Conservation (phyloP, 2,113 vertebrate species). For the Strix uralensis region DNA sequence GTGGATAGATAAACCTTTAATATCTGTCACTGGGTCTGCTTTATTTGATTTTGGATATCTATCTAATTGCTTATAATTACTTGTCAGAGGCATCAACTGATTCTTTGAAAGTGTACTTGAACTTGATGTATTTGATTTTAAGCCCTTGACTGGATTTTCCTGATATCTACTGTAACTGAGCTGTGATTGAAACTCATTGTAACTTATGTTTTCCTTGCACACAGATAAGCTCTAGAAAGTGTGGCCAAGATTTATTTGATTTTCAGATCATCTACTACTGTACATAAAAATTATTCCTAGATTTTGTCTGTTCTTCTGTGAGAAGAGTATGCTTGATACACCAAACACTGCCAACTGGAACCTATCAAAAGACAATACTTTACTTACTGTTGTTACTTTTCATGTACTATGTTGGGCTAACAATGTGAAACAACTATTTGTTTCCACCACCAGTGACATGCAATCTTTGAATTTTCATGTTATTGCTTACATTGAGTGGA, state of each 20-base stretch:
- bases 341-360: not conserved
- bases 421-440: not conserved
- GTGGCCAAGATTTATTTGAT: not conserved
- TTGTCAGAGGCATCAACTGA: slow-evolving; percentile 32
- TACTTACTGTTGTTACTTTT: not conserved
- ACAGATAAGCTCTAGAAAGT: not conserved
- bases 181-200: slow-evolving; percentile 5
- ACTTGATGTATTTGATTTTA: slow-evolving; percentile 34
- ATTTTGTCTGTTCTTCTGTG: not conserved
- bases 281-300: not conserved
- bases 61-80: not conserved
- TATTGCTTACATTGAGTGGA: not conserved
- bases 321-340: not conserved
- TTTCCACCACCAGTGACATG: fast-evolving
- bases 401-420: not conserved
- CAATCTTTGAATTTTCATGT: not conserved
- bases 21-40: not conserved
- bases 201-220: not conserved
- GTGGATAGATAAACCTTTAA: slow-evolving; percentile 12
- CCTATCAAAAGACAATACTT: fast-evolving
- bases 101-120: slow-evolving; percentile 7
- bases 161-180: not conserved
- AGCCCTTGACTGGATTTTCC: not conserved
- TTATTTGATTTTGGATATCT: slow-evolving; percentile 45
- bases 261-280: not conserved